Evolutionary conservation across 2,113 vertebrate genomes (phyloP).

Genomic region (Desmodus rotundus): DNA sequence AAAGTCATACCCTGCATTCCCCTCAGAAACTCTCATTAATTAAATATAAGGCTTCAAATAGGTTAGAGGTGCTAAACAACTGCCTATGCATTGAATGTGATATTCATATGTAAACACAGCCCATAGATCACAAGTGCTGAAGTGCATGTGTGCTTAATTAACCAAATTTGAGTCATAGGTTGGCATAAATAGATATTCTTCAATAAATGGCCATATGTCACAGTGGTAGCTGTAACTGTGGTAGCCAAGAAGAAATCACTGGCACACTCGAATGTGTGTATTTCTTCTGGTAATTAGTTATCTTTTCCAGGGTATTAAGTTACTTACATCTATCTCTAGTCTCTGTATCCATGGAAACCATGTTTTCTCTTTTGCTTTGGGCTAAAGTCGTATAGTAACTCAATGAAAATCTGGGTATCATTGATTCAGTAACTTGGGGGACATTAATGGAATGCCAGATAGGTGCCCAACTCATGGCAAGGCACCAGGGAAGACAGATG

Average conservation of each 20-base stretch:
- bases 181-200: constrained; percentile 77
- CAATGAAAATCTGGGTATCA: neutral
- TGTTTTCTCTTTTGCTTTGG: neutral
- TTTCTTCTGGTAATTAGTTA: constrained; percentile 76
- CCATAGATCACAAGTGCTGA: constrained; percentile 68
- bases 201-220: constrained; percentile 69
- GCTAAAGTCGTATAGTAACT: neutral
- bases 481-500: neutral
- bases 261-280: constrained; percentile 65
- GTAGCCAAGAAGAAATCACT: constrained; percentile 74
- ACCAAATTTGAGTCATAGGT: constrained; percentile 77
- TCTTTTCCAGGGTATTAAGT: constrained; percentile 71
- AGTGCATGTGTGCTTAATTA: constrained; percentile 77
- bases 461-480: neutral
- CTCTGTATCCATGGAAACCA: constrained; percentile 61
- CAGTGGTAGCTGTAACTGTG: constrained; percentile 66
- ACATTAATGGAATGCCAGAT: neutral
- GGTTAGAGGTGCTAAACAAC: constrained; percentile 72
- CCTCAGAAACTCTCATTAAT: constrained; percentile 38
- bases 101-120: constrained; percentile 60
- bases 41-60: constrained; percentile 63
- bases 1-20: neutral
- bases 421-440: neutral
- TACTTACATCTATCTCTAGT: constrained; percentile 73
- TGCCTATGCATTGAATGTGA: constrained; percentile 62